Conservation (phyloP, 1,140 invertebrate species). For the Leptinotarsa texana region DNA sequence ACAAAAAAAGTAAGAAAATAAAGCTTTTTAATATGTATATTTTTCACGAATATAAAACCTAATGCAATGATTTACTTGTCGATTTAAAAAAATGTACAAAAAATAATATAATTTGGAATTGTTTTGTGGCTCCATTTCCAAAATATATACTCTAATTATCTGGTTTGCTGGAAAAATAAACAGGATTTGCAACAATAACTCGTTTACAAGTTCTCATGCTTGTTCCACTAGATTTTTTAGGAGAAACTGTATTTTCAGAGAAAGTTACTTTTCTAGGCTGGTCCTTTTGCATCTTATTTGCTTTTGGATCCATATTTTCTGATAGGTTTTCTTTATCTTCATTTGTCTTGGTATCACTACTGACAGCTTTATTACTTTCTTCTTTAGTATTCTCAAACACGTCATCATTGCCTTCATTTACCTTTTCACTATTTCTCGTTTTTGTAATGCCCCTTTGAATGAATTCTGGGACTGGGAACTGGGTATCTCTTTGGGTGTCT, state of each 20-base stretch:
- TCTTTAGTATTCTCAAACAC: background rate
- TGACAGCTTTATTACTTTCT: background rate
- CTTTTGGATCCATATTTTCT: background rate
- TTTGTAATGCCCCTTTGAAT: background rate
- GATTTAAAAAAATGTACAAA: background rate
- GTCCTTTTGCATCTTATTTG: background rate
- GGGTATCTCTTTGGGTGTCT: too few species aligned
- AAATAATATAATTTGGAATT: background rate
- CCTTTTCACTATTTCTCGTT: background rate
- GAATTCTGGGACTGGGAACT: too few species aligned
- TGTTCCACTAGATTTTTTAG: background rate
- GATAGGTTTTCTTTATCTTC: background rate
- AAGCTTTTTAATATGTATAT: background rate
- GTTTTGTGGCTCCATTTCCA: background rate
- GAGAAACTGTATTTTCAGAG: constrained; percentile 15
- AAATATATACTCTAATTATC: background rate
- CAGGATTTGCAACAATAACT: background rate
- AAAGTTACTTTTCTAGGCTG: constrained; percentile 14
- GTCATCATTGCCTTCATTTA: background rate
- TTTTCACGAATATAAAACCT: background rate
- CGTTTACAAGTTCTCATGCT: background rate
- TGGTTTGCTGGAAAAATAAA: background rate
- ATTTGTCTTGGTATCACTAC: background rate
- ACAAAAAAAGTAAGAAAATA: too few species aligned
- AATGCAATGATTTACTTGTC: background rate